Evolutionary conservation across 2,888 invertebrate species (phyloP), one percentile per base, ranked within the genome.

Genomic region (Allolobophora icterica): DNA sequence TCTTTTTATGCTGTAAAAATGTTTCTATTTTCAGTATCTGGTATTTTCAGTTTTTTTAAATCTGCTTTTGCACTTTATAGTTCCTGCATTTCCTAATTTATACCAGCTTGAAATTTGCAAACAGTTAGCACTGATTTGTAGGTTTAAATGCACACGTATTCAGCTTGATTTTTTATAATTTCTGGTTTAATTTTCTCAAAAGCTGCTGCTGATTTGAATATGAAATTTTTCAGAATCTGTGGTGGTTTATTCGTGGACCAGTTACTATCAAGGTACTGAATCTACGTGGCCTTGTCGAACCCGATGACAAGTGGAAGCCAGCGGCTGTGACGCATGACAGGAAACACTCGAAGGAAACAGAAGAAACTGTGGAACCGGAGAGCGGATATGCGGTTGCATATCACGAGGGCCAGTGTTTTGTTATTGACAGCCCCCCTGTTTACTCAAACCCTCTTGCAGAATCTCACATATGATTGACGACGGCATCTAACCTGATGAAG

Each of bases 201-300:
- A 33, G 35, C 90, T 34, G 90, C 38, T 71, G 33, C 84, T 34
- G 3, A 90, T 90, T 84, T 35, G 42, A 35, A 33, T 42, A 89
- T 89, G 15, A n/a, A 89, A 89, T 87, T 87, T n/a, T 87, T 84
- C 71, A 91, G 91, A 91, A 91, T 71, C 90, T 91, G 40, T 91
- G 90, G 91, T 91, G 91, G 91, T 71, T 91, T 21, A 52, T 91
- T 40, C 52, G 91, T 30, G 91, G 91, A n/a, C 91, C 91, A n/a
- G 89, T 35, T 33, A 21, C 91, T 21, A 91, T 91, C 34, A 89
- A 89, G 34, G 33, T 91, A 35, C 83, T 91, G 38, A 91, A 91
- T n/a, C 84, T 91, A 35, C 89, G 89, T 24, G 17, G 89, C 35
- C 84, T 91, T 35, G 42, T 87, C 19, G 40, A 42, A 33, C 91